Conservation (phyloP, 2,113 vertebrate species). For the Pithys albifrons region DNA sequence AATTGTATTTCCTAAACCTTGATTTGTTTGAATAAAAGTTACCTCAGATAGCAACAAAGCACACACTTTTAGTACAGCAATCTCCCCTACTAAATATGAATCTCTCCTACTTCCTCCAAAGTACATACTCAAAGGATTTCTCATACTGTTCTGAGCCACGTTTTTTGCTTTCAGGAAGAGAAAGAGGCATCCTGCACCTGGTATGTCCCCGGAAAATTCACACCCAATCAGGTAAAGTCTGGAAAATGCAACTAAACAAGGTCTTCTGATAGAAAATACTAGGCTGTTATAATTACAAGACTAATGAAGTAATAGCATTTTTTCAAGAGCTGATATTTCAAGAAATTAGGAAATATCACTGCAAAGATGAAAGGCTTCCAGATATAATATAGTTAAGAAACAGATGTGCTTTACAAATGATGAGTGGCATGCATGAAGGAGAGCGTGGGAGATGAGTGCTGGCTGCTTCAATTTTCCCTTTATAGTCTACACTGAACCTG, state of each 20-base stretch:
- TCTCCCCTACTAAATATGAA: neutral
- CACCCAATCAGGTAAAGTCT: neutral
- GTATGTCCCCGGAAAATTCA: neutral
- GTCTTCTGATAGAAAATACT: neutral
- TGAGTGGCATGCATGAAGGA: neutral
- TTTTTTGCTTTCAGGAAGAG: neutral
- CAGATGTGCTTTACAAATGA: neutral
- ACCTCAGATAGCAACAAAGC: neutral
- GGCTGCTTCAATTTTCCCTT: neutral
- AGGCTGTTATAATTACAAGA: neutral
- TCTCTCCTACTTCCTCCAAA: neutral
- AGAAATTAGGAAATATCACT: conserved; percentile 5
- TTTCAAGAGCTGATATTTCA: neutral
- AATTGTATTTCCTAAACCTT: neutral
- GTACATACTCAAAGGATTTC: neutral
- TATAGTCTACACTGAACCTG: neutral
- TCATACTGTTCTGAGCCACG: neutral
- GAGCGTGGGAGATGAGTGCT: neutral
- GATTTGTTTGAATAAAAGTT: neutral
- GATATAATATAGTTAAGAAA: neutral
- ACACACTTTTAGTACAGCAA: neutral
- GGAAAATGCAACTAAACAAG: neutral
- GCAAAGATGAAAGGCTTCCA: neutral
- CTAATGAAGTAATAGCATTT: neutral
- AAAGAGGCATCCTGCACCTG: neutral